A percentile compares a stretch with the other conserved stretches of the same genome.
Evolutionary conservation across 2,888 invertebrate species (phyloP).

Genomic region (Meliscaeva auricollis): DNA sequence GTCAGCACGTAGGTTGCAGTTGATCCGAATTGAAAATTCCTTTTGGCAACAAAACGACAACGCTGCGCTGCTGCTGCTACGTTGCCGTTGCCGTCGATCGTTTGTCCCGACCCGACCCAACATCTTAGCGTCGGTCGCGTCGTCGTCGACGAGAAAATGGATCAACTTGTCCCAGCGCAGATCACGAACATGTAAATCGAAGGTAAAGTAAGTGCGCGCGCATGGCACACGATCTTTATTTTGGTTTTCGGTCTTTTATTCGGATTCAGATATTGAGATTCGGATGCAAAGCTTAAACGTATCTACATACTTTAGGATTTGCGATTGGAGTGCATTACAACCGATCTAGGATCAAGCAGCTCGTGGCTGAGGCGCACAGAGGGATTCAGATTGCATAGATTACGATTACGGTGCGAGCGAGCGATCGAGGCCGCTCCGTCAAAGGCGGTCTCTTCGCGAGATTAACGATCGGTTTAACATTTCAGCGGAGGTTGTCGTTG

Average conservation of each 20-base stretch:
- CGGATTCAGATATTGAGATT: neutral
- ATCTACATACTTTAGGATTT: conserved; percentile 22
- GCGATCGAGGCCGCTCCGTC: conserved; percentile 18
- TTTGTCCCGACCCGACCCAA: neutral
- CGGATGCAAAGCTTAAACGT: conserved; percentile 13
- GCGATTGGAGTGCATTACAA: conserved; percentile 41
- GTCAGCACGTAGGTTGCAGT: conserved; percentile 74
- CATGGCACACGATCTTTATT: conserved; percentile 54
- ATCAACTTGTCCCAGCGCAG: conserved; percentile 66
- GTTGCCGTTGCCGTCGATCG: neutral
- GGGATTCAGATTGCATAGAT: conserved; percentile 41
- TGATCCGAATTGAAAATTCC: conserved; percentile 74
- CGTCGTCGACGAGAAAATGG: conserved; percentile 44
- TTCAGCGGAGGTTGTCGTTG: conserved; percentile 44
- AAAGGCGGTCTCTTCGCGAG: conserved; percentile 67
- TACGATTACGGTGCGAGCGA: conserved; percentile 31
- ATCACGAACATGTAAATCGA: conserved; percentile 46
- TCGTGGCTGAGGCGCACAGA: conserved; percentile 37
- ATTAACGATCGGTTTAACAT: conserved; percentile 66
- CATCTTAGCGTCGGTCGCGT: neutral
- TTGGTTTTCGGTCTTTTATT: conserved; percentile 14
- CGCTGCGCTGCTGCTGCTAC: no score
- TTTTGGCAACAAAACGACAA: conserved; percentile 56
- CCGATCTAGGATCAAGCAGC: conserved; percentile 53
- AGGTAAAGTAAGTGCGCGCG: conserved; percentile 44